These are phyloP conservation scores for Cephus nigrinus DNA, from an alignment of 2,888 invertebrate species.

Conservation along the genomic window DNA sequence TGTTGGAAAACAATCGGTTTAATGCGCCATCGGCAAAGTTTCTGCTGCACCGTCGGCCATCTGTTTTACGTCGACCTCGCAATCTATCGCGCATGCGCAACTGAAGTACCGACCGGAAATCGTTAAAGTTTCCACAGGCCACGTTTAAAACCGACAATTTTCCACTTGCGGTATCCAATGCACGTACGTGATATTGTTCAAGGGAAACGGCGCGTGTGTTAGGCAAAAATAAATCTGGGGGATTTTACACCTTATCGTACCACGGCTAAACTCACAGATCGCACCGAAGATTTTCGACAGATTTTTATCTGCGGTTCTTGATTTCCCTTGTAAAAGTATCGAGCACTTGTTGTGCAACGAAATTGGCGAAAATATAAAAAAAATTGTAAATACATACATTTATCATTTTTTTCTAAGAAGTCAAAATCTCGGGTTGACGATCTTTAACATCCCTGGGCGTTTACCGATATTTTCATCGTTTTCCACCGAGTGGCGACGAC, in stretches of 20 bases:
- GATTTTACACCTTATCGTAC: not conserved
- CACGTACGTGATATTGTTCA: not conserved
- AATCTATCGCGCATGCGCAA: slow-evolving; percentile 9
- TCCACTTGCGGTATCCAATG: slow-evolving; percentile 4
- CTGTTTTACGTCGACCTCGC: slow-evolving; percentile 17
- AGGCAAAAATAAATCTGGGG: not conserved
- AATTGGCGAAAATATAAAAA: not conserved
- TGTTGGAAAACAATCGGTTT: slow-evolving; percentile 13
- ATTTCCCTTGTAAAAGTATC: not conserved
- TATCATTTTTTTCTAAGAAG: not conserved
- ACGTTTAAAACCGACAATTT: slow-evolving; percentile 24
- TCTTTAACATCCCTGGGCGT: not conserved
- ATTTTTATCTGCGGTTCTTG: not conserved
- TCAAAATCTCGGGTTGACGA: not conserved
- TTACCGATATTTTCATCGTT: not conserved
- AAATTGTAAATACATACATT: not conserved
- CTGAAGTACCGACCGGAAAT: slow-evolving; percentile 30
- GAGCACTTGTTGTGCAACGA: not conserved
- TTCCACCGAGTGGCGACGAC: not conserved
- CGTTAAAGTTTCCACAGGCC: slow-evolving; percentile 31
- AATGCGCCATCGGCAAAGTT: slow-evolving; percentile 32
- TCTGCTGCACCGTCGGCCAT: slow-evolving; percentile 13
- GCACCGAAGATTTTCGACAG: not conserved
- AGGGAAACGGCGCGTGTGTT: not conserved
- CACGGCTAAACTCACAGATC: not conserved